A percentile compares a stretch with the other conserved stretches of the same genome.
These are phyloP conservation scores for Misgurnus anguillicaudatus DNA, from an alignment of 2,113 vertebrate genomes.

Conservation along the genomic window DNA sequence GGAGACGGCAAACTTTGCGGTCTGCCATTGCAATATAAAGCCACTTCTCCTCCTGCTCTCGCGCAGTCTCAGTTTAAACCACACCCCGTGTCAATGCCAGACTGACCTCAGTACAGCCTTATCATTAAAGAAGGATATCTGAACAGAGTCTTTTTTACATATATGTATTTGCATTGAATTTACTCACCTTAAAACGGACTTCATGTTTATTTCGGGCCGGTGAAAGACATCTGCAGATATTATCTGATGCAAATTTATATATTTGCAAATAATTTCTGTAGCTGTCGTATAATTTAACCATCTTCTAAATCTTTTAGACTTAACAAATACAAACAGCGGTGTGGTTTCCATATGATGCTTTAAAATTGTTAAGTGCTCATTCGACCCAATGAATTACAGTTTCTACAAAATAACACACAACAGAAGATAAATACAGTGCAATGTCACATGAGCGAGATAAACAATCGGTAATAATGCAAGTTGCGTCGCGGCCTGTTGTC, in stretches of 20 bases:
- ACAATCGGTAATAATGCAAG: no score
- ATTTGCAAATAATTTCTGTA: constrained; percentile 59
- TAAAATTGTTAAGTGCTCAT: background rate
- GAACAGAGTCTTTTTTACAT: no score
- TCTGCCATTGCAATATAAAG: no score
- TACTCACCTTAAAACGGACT: constrained; percentile 67
- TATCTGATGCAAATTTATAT: constrained; percentile 13
- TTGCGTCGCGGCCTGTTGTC: background rate
- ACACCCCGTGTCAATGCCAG: no score
- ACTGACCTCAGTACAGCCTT: no score
- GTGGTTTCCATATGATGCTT: background rate
- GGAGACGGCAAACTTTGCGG: no score
- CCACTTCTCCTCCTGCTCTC: no score
- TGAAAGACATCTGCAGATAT: constrained; percentile 20
- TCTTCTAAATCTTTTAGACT: constrained; percentile 12
- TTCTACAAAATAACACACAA: background rate
- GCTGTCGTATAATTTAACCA: constrained; percentile 50
- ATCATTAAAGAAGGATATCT: no score
- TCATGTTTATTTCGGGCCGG: constrained; percentile 33
- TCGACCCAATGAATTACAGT: no score
- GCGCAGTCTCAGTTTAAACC: no score
- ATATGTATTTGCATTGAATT: background rate
- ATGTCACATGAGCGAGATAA: background rate
- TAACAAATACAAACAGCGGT: background rate
- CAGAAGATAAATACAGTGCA: background rate